A percentile compares a stretch with the other conserved stretches of the same genome.
These are phyloP conservation scores for Spodoptera frugiperda DNA, from an alignment of 1,140 invertebrate genomes.

Conservation along the genomic window DNA sequence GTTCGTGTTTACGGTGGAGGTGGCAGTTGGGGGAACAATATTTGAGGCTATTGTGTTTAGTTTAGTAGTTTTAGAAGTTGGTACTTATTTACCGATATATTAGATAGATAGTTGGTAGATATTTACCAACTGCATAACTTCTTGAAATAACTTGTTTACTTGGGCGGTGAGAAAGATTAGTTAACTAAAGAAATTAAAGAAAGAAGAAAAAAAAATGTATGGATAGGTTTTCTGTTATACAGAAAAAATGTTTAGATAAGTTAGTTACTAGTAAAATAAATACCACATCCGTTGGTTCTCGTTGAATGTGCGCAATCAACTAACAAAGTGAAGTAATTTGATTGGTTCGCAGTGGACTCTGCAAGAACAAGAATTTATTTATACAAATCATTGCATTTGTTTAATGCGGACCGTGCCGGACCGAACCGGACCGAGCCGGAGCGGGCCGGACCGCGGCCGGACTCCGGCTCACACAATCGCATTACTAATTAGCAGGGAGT, in stretches of 20 bases:
- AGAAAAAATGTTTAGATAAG: too few species aligned
- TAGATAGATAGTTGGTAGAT: too few species aligned
- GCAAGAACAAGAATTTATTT: conserved; percentile 67
- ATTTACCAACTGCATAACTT: too few species aligned
- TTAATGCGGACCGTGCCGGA: conserved; percentile 11
- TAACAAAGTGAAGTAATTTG: conserved; percentile 73
- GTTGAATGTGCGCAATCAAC: conserved; percentile 62
- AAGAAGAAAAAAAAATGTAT: too few species aligned
- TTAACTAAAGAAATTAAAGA: too few species aligned
- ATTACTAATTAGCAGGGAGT: not conserved
- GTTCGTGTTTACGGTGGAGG: not conserved
- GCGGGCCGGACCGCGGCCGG: conserved; percentile 3
- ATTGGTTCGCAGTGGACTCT: conserved; percentile 62
- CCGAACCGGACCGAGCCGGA: not conserved
- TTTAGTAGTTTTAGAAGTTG: not conserved
- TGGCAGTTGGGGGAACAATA: not conserved
- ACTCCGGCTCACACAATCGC: conserved; percentile 26
- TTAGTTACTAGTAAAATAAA: conserved; percentile 6
- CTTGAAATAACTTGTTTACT: too few species aligned
- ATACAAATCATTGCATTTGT: conserved; percentile 64
- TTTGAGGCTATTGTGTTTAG: not conserved
- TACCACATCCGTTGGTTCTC: conserved; percentile 5
- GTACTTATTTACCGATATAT: too few species aligned
- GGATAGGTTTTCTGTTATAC: too few species aligned
- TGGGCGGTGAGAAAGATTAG: too few species aligned